phyloP scores from a whole-genome alignment of 2,797 vertebrate species.

The Mionectes olivaceus region DNA sequence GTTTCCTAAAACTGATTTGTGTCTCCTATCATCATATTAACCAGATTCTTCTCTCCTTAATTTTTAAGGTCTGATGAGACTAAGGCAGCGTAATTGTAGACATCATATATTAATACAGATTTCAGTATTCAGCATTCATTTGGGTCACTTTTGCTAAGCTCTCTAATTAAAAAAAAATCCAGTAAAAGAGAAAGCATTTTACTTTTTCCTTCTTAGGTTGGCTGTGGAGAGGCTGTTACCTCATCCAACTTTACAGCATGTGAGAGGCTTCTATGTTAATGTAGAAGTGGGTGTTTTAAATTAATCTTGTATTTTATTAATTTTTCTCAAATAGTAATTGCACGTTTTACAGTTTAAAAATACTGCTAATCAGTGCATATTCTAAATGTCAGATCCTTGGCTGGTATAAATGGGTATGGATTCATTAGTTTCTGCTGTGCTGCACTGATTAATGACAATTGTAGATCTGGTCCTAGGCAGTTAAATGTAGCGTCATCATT shows the following conservation, averaged over 20 bases:
- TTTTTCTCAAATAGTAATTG: constrained; percentile 19
- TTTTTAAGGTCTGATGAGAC: not conserved
- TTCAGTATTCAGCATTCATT: not conserved
- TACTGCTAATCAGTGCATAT: constrained; percentile 17
- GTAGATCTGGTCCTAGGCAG: not conserved
- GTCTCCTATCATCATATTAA: not conserved
- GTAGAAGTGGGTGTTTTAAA: constrained; percentile 4
- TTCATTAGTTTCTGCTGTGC: constrained; percentile 39
- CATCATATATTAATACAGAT: not conserved
- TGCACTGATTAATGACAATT: constrained; percentile 20
- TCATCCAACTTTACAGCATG: not conserved
- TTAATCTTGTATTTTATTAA: constrained; percentile 10
- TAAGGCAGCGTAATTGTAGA: not conserved
- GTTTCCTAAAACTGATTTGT: not conserved
- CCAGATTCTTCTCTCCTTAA: not conserved
- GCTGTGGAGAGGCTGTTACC: not conserved
- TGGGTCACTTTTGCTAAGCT: not conserved
- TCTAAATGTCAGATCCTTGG: constrained; percentile 26
- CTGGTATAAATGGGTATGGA: not conserved
- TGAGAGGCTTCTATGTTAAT: constrained; percentile 8
- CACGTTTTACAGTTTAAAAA: constrained; percentile 33
- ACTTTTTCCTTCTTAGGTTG: not conserved
- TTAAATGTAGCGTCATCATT: not conserved
- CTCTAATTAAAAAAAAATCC: not conserved
- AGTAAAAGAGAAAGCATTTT: not conserved